Conservation (phyloP, 53 echinoderm and acorn worm species). For the Patiria pectinifera region DNA sequence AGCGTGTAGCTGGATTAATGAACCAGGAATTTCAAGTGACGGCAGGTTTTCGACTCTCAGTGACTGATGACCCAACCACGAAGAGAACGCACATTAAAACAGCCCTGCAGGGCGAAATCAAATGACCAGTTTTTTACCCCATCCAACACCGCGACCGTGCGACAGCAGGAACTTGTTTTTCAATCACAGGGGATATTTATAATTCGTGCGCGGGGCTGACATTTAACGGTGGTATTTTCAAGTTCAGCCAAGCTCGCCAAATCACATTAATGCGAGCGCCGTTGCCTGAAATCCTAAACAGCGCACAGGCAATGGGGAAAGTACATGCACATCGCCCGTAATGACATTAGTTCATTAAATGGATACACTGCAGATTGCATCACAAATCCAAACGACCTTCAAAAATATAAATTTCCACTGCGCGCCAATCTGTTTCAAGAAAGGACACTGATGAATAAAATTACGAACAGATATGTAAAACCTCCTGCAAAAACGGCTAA, state of each 20-base stretch:
- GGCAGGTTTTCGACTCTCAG: constrained; percentile 10
- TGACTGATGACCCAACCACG: constrained; percentile 30
- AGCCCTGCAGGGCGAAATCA: neutral
- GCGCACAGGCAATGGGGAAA: neutral
- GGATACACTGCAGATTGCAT: neutral
- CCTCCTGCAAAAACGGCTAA: too few species aligned
- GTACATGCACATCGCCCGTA: neutral
- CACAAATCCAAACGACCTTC: neutral
- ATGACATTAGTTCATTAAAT: neutral
- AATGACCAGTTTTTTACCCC: neutral
- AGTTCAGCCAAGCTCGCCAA: neutral
- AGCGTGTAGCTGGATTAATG: constrained; percentile 13
- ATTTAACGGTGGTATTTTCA: neutral
- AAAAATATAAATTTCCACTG: neutral
- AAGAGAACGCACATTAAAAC: neutral
- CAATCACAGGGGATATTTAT: neutral
- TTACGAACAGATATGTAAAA: too few species aligned
- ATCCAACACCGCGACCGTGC: neutral
- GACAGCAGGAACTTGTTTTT: neutral
- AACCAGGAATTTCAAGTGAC: constrained; percentile 1
- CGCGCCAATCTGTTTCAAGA: too few species aligned
- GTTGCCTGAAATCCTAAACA: neutral
- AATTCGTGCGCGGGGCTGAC: neutral
- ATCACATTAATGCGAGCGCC: neutral
- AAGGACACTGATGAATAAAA: too few species aligned